Evolutionary conservation across 2,797 vertebrate genomes (phyloP), one percentile per base, ranked within the genome.

Genomic region (Phrynocephalus forsythii): DNA sequence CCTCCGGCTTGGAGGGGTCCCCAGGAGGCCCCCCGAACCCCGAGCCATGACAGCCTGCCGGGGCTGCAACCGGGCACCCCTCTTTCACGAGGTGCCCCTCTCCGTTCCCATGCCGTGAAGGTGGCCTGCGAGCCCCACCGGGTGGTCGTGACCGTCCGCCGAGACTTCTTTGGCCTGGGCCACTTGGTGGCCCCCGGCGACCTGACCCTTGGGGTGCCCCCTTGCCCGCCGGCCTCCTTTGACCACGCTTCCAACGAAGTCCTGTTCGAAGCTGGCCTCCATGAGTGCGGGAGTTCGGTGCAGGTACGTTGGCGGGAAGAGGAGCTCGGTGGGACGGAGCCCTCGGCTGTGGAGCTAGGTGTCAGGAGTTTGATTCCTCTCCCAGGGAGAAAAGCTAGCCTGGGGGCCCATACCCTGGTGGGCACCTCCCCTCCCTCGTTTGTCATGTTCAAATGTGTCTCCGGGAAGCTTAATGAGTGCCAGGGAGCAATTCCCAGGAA

Each of bases 101-200:
- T 30, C 4, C 38, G 5, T 2, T 15, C 50, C 10, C 79, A 26
- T 0, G 89, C 94, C 0, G 91, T 97, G 82, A 4, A 0, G 0
- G 95, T 97, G 88, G 88, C 92, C 66, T 97, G 96, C 71, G 94
- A 87, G 90, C 95, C 96, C 68, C 92, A 95, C 63, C 92, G 92
- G 68, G 68, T 97, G 80, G 91, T 95, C 71, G 95, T 97, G 1
- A 94, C 6, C 0, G 96, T 95, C 84, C 79, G 87, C 80, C 89
- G 92, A 30, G 94, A 97, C 9, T 81, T 97, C 0, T 97, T 97
- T 0, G 94, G 96, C 0, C 94, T 80, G 0, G 95, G 96, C 1
- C 95, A 92, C 75, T 10, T 94, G 20, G 81, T 96, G 22, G 94
- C 83, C 0, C 84, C 87, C 0, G 82, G 69, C 0, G 96, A 96